These are phyloP conservation scores for Diaprepes abbreviatus DNA, from an alignment of 2,888 invertebrate species.

Conservation along the genomic window DNA sequence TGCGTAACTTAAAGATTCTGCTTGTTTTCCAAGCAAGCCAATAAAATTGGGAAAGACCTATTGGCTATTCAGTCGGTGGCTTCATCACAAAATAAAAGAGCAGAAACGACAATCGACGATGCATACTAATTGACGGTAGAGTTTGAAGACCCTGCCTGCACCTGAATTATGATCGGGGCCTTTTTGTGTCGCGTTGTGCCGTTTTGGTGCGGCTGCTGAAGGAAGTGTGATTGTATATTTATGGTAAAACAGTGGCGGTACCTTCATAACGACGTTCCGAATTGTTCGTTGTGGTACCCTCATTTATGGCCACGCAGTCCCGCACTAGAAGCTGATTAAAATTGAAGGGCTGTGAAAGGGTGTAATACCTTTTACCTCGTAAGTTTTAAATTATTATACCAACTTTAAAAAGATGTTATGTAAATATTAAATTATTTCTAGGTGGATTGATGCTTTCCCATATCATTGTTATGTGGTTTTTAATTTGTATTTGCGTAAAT, in stretches of 20 bases:
- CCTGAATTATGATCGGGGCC: conserved; percentile 29
- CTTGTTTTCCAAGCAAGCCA: conserved; percentile 47
- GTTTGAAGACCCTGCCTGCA: conserved; percentile 55
- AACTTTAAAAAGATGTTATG: too few species aligned
- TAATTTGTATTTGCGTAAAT: too few species aligned
- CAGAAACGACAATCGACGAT: conserved; percentile 50
- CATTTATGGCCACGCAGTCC: too few species aligned
- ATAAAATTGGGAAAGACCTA: conserved; percentile 59
- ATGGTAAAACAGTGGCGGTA: conserved; percentile 1
- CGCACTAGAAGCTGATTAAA: too few species aligned
- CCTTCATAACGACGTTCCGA: too few species aligned
- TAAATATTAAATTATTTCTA: too few species aligned
- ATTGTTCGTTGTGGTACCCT: too few species aligned
- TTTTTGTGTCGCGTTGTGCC: conserved; percentile 43
- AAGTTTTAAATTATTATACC: too few species aligned
- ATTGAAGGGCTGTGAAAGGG: too few species aligned
- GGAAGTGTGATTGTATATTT: conserved; percentile 16
- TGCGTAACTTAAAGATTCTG: conserved; percentile 54
- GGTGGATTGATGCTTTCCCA: too few species aligned
- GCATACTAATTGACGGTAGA: conserved; percentile 48
- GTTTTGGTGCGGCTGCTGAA: conserved; percentile 41
- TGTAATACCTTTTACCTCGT: too few species aligned
- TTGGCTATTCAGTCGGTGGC: conserved; percentile 57
- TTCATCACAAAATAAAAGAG: conserved; percentile 62
- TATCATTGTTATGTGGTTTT: too few species aligned